These are phyloP conservation scores for Pseudeuparius sepicola DNA, from an alignment of 2,888 invertebrate species.

Conservation along the genomic window DNA sequence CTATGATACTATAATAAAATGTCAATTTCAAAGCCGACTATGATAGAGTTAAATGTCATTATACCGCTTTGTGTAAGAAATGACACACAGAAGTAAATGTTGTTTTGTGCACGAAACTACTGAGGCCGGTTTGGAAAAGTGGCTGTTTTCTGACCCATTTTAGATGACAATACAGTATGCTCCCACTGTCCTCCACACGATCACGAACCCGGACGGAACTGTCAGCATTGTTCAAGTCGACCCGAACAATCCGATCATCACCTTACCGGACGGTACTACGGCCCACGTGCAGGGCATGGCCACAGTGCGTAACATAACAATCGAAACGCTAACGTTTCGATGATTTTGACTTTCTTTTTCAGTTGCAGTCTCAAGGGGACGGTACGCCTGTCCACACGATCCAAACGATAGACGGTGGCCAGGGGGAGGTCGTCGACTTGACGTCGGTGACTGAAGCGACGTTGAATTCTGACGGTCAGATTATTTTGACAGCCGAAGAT, in stretches of 20 bases:
- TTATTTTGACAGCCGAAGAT: conserved; percentile 90
- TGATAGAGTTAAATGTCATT: no score
- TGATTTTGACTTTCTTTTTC: conserved; percentile 10
- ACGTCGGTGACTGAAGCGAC: conserved; percentile 85
- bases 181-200: conserved; percentile 87
- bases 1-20: no score
- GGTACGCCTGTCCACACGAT: conserved; percentile 51
- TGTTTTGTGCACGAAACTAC: no score
- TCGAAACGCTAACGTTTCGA: neutral
- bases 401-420: conserved; percentile 65
- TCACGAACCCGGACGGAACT: conserved; percentile 93
- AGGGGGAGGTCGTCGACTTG: conserved; percentile 78
- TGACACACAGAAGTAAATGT: no score
- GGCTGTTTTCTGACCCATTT: no score
- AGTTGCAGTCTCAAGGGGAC: conserved; percentile 60
- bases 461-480: conserved; percentile 85
- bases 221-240: conserved; percentile 94
- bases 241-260: conserved; percentile 88
- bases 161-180: conserved; percentile 62
- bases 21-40: no score
- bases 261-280: conserved; percentile 89
- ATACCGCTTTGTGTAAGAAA: no score
- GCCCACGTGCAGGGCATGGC: conserved; percentile 83
- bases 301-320: conserved; percentile 36
- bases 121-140: no score